A percentile compares a stretch with the other conserved stretches of the same genome.
Conservation (phyloP, 2,888 invertebrate genomes). For the Baccha elongata region DNA sequence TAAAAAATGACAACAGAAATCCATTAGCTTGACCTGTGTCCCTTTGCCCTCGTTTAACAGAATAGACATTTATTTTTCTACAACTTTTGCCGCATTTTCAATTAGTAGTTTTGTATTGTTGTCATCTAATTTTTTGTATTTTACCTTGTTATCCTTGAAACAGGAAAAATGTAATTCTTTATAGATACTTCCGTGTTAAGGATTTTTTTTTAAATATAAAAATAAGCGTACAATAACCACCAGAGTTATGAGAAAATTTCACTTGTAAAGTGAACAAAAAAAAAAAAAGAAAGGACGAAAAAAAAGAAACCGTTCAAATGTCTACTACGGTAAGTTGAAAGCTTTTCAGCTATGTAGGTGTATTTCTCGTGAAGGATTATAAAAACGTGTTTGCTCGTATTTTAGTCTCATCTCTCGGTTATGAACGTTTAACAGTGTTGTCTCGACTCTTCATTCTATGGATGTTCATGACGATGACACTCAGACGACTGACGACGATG, state of each 20-base stretch:
- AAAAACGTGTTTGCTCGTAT: background rate
- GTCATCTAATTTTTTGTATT: background rate
- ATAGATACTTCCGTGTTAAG: no score
- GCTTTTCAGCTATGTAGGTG: background rate
- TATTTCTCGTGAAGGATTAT: background rate
- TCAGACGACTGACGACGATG: background rate
- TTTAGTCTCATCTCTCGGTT: background rate
- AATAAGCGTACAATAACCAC: background rate
- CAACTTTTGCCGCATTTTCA: no score
- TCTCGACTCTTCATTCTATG: constrained; percentile 24
- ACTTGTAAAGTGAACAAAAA: background rate
- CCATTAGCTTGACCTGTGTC: background rate
- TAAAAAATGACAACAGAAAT: background rate
- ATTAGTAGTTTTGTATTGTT: background rate
- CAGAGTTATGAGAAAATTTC: background rate
- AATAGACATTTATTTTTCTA: no score
- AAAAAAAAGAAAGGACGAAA: background rate
- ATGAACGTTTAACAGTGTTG: background rate
- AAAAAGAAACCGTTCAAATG: background rate
- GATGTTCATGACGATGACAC: constrained; percentile 28
- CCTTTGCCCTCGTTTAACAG: background rate
- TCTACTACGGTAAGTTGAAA: background rate
- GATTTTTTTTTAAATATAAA: no score
- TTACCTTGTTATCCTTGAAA: no score
- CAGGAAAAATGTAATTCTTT: no score